Evolutionary conservation across 2,888 invertebrate species (phyloP).

Genomic region (Cantharis nigra): DNA sequence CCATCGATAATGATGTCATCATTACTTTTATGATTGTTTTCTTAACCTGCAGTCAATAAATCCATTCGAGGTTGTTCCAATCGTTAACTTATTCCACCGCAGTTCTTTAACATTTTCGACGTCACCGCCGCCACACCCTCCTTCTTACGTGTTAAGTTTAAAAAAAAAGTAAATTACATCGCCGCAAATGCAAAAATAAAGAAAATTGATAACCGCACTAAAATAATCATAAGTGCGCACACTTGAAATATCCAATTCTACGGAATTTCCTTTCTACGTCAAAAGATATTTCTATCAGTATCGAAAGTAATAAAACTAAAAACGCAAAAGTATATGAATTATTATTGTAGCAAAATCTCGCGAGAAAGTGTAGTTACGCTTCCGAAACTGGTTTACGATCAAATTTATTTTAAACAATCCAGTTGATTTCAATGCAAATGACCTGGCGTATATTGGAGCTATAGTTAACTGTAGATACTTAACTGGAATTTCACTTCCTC

Average conservation of each 20-base stretch:
- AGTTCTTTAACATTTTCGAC: neutral
- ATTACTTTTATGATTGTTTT: neutral
- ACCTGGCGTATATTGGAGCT: neutral
- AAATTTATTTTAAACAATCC: neutral
- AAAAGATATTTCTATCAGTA: neutral
- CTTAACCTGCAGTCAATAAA: neutral
- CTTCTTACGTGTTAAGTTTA: neutral
- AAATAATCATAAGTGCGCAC: neutral
- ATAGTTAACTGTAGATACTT: constrained; percentile 3
- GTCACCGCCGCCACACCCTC: constrained; percentile 3
- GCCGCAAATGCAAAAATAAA: neutral
- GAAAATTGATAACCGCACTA: neutral
- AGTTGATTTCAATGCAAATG: constrained; percentile 7
- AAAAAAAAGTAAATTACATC: neutral
- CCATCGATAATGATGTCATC: neutral
- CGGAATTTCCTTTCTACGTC: neutral
- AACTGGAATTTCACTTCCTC: neutral
- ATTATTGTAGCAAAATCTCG: too few species aligned
- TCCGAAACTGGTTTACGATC: constrained; percentile 4
- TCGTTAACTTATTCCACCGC: neutral
- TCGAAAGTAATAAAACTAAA: neutral
- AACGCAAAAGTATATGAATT: neutral
- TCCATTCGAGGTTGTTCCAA: neutral
- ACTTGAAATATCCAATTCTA: neutral
- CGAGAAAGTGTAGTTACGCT: neutral